Base-by-base conservation (phyloP, 2,888 invertebrate genomes). In the Coleophora flavipennella region DNA sequence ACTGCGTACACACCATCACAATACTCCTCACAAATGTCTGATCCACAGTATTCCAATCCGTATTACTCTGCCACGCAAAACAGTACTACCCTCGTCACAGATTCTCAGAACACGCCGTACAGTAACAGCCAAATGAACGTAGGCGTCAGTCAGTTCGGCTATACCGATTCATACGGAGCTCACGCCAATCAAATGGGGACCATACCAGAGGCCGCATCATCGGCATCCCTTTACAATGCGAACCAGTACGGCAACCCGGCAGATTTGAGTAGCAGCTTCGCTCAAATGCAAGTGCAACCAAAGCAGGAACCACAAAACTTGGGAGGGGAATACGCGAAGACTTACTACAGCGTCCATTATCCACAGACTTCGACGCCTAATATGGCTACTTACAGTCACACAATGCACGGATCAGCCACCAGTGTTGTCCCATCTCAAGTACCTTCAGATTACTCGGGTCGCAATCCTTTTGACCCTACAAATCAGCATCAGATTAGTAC, bases 1-100 rank as follows among this genome's bases (percentile, higher is more conserved):
- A 63, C 68, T 2, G 51, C 77, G 0, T 80, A 79, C 45, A 80
- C 73, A 1, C 81, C 79, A 1, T 46, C 76, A 0, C 81, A 81
- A 41, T 78, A 60, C 35, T 57, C 73, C 1, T 47, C 56, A 0
- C 68, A 72, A 40, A 51, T 66, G 31, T 45, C 59, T 1, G 74
- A 77, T 13, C 73, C 68, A 0, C 50, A 20, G 8, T 79, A 78
- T 36, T 49, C 70, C 0, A 72, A 74, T 29, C 79, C 81, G 0
- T 74, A 74, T 28, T 80, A 81, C 41, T 63, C 78, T 0, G 74
- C 67, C 1, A 69, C 74, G 0, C 67, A 72, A 10, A 71, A 62
- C 35, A 76, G 58, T 36, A 45, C 57, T 0, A 73, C 71, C 0
- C 43, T 58, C 0, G 67, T 78, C 1, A 71, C 79, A 0, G 80